Base-by-base conservation (phyloP, 2,888 invertebrate genomes). In the Plutella xylostella region DNA sequence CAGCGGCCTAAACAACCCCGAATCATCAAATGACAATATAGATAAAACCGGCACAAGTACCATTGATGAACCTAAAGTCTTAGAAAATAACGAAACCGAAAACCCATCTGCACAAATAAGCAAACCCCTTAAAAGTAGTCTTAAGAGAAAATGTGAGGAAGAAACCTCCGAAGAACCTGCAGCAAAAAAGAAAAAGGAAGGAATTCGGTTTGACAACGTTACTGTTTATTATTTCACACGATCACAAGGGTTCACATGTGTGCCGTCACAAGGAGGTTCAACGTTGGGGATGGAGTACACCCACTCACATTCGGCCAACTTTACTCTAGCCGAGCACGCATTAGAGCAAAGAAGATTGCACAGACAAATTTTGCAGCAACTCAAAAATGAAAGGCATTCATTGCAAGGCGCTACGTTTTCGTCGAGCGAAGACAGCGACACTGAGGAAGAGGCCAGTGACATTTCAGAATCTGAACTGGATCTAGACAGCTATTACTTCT, bases 141-240 rank as follows among this genome's bases (percentile, higher is more conserved):
- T 93, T 43, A 93, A 93, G 73, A 77, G 91, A 48, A 88, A 88
- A 69, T 67, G 59, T 34, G 65, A 72, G 19, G 61, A 68, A 65
- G 67, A 76, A 59, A 65, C 72, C 45, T 74, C 72, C 41, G 77
- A 78, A 35, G 83, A 79, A 54, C 75, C 83, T 4, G 72, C 77
- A 18, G 57, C 69, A 49, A 85, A 90, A 62, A 92, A 90, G 65
- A 88, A 88, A 63, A 94, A 93, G 75, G 90, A 91, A 57, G 89
- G 89, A 35, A 95, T 98, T 51, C 89, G 91, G 53, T 98, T 98
- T 70, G 92, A 96, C 57, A 92, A 90, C 54, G 97, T 98, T 0
- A 95, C 95, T 17, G 96, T 98, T 9, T 98, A 89, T 75, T 98
- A 97, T 78, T 98, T 98, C 78, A 94, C 95, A 2, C 86, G 98